Conservation (phyloP, 2,888 invertebrate genomes). For the Rotaria sp. region DNA sequence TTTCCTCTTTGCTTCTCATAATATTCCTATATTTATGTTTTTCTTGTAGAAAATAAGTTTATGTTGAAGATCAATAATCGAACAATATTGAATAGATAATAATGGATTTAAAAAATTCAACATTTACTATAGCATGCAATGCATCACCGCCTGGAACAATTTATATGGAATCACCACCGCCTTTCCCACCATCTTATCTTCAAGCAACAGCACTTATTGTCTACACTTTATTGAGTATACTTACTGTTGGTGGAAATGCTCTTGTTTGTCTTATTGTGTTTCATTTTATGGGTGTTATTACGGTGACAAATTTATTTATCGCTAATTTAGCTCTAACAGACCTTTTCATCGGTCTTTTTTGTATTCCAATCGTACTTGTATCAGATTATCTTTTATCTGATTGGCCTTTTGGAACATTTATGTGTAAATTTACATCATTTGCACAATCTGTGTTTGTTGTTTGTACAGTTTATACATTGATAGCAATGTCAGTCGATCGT, state of each 20-base stretch:
- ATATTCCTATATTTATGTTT: background rate
- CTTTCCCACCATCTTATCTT: slow-evolving; percentile 27
- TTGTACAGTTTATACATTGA: slow-evolving; percentile 36
- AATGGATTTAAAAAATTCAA: background rate
- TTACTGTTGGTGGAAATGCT: slow-evolving; percentile 35
- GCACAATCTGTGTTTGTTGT: slow-evolving; percentile 36
- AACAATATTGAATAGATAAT: background rate
- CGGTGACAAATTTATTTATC: slow-evolving; percentile 40
- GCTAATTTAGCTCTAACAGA: slow-evolving; percentile 37
- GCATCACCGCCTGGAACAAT: background rate
- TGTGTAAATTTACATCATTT: slow-evolving; percentile 35
- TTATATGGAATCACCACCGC: background rate
- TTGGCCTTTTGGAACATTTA: slow-evolving; percentile 37
- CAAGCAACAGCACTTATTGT: slow-evolving; percentile 31
- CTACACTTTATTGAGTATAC: slow-evolving; percentile 34
- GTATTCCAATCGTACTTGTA: slow-evolving; percentile 36
- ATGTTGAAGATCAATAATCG: background rate
- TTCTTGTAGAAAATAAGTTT: background rate
- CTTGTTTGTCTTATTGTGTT: slow-evolving; percentile 35
- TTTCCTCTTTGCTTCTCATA: background rate
- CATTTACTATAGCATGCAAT: background rate
- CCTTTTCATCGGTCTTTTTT: slow-evolving; percentile 33
- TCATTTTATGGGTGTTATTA: slow-evolving; percentile 31
- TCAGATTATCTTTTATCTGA: slow-evolving; percentile 33
- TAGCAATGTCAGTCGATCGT: slow-evolving; percentile 38